Conservation (phyloP, 2,888 invertebrate genomes). For the Phorcus lineatus region DNA sequence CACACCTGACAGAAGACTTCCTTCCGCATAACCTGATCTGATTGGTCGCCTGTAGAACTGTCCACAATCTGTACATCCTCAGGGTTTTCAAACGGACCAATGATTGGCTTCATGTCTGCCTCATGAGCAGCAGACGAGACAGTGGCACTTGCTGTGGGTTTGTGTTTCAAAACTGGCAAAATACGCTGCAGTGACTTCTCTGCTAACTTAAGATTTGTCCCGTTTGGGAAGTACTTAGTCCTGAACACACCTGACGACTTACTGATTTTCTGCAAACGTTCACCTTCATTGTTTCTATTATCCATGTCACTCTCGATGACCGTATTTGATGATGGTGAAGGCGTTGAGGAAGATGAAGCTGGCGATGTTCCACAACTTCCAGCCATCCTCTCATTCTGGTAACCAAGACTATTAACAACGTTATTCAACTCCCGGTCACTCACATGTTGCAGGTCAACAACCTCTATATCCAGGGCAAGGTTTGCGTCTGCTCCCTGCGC, state of each 20-base stretch:
- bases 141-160: background rate
- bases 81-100: background rate
- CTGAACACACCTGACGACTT: background rate
- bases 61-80: background rate
- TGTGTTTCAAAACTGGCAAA: background rate
- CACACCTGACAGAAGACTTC: conserved; percentile 68
- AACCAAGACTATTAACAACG: background rate
- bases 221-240: background rate
- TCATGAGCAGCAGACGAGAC: background rate
- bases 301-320: background rate
- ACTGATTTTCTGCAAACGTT: background rate
- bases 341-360: background rate
- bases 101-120: background rate
- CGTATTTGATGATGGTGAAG: background rate
- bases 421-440: background rate
- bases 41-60: background rate
- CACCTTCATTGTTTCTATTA: background rate
- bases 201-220: background rate
- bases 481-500: background rate
- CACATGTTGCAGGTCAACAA: background rate
- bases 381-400: background rate
- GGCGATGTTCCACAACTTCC: background rate
- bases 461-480: background rate
- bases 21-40: background rate
- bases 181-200: background rate